These are phyloP conservation scores for Diorhabda sublineata DNA, from an alignment of 1,140 invertebrate genomes.

Conservation along the genomic window DNA sequence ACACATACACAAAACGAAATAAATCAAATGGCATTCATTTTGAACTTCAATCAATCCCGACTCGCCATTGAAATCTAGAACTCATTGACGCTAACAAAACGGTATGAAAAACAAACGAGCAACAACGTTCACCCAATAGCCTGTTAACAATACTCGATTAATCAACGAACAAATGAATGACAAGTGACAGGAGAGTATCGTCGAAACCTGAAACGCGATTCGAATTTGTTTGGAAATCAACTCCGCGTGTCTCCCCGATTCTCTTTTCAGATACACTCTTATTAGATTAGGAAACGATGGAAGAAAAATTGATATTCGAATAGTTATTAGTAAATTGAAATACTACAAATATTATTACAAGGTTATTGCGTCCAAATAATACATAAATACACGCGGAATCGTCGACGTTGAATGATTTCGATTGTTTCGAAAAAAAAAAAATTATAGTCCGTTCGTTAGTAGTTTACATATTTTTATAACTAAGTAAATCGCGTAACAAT, in stretches of 20 bases:
- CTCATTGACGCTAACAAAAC: slow-evolving; percentile 21
- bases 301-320: too few relatives aligned
- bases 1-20: slow-evolving; percentile 12
- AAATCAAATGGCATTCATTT: slow-evolving; percentile 22
- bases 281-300: not conserved
- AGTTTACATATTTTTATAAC: too few relatives aligned
- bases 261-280: slow-evolving; percentile 6
- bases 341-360: too few relatives aligned
- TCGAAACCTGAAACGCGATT: slow-evolving; percentile 17
- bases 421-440: too few relatives aligned
- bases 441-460: too few relatives aligned
- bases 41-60: slow-evolving; percentile 19
- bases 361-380: too few relatives aligned
- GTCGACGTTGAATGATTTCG: too few relatives aligned
- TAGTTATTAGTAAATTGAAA: too few relatives aligned
- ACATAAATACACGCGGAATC: too few relatives aligned
- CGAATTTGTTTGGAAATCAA: slow-evolving; percentile 19
- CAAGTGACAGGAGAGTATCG: slow-evolving; percentile 25
- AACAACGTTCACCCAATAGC: slow-evolving; percentile 22
- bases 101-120: slow-evolving; percentile 21
- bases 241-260: slow-evolving; percentile 3
- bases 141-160: slow-evolving; percentile 27
- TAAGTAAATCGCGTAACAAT: too few relatives aligned
- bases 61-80: slow-evolving; percentile 21
- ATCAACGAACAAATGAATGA: slow-evolving; percentile 29